These are phyloP conservation scores for Sparidentex hasta DNA, from an alignment of 2,797 vertebrate species.

Conservation along the genomic window DNA sequence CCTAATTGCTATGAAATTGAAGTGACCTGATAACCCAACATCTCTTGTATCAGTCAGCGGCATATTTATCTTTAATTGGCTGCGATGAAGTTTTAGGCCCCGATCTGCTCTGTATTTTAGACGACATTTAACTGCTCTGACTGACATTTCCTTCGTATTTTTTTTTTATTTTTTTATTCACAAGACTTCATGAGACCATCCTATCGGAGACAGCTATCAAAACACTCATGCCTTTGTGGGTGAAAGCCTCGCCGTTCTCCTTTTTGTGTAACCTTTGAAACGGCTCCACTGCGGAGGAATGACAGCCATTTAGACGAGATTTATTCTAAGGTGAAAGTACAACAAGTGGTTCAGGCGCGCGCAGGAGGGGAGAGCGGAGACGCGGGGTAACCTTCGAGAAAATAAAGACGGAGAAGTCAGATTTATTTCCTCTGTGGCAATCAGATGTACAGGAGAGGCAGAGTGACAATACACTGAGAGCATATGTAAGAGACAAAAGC, in stretches of 20 bases:
- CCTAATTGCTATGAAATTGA: conserved; percentile 80
- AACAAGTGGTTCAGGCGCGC: conserved; percentile 46
- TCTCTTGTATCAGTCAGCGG: conserved; percentile 57
- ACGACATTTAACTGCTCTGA: conserved; percentile 79
- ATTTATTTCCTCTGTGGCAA: conserved; percentile 25
- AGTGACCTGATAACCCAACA: conserved; percentile 73
- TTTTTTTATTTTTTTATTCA: conserved; percentile 50
- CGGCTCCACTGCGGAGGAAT: conserved; percentile 60
- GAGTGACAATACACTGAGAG: conserved; percentile 35
- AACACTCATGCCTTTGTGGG: conserved; percentile 69
- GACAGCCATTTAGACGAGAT: conserved; percentile 74
- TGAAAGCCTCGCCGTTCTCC: conserved; percentile 66
- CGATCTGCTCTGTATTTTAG: conserved; percentile 58
- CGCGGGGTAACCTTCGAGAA: conserved; percentile 38
- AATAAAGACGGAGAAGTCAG: conserved; percentile 25
- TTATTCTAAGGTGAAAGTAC: conserved; percentile 65
- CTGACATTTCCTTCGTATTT: conserved; percentile 78
- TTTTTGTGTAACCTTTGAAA: conserved; percentile 77
- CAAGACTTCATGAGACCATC: conserved; percentile 76
- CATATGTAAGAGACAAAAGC: conserved; percentile 18
- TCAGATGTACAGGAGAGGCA: background rate
- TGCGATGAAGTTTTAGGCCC: conserved; percentile 54
- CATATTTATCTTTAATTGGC: conserved; percentile 82
- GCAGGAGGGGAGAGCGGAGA: conserved; percentile 38
- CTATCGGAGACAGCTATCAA: conserved; percentile 76